Conservation (phyloP, 92 coral and sea anemone species). For the Hydrozoanthus gracilis region DNA sequence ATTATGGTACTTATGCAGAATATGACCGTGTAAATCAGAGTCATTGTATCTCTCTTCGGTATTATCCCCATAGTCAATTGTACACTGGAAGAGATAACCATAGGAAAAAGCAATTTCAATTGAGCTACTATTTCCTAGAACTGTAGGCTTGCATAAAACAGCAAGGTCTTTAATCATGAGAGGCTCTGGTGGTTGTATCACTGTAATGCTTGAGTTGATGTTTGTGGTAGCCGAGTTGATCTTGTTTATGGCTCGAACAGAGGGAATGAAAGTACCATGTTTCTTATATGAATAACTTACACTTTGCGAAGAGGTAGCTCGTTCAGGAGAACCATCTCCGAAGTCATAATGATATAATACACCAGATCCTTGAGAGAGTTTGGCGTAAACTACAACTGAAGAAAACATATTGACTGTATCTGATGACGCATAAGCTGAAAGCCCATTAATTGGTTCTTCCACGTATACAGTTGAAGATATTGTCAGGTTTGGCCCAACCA, state of each 20-base stretch:
- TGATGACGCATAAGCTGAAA: constrained; percentile 38
- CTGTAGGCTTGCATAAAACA: constrained; percentile 65
- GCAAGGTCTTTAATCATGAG: constrained; percentile 62
- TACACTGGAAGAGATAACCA: constrained; percentile 73
- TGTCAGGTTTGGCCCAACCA: constrained; percentile 50
- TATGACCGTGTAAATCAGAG: constrained; percentile 51
- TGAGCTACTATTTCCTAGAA: constrained; percentile 54
- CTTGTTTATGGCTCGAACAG: constrained; percentile 70
- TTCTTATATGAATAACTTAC: constrained; percentile 50
- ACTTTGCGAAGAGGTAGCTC: not conserved
- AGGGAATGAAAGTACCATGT: constrained; percentile 49
- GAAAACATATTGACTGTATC: constrained; percentile 36
- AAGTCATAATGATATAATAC: constrained; percentile 62
- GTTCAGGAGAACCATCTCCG: constrained; percentile 64
- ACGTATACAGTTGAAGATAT: constrained; percentile 46
- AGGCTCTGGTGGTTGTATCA: constrained; percentile 40
- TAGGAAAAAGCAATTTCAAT: constrained; percentile 58
- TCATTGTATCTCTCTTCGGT: constrained; percentile 26
- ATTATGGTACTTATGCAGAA: constrained; percentile 52
- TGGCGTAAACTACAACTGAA: constrained; percentile 29
- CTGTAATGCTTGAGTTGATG: constrained; percentile 12
- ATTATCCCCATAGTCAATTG: constrained; percentile 64
- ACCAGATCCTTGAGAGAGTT: constrained; percentile 52
- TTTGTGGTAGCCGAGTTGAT: constrained; percentile 12
- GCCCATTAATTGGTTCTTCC: constrained; percentile 67